Base-by-base conservation (phyloP, 2,888 invertebrate species). In the Mycalesis mineus region DNA sequence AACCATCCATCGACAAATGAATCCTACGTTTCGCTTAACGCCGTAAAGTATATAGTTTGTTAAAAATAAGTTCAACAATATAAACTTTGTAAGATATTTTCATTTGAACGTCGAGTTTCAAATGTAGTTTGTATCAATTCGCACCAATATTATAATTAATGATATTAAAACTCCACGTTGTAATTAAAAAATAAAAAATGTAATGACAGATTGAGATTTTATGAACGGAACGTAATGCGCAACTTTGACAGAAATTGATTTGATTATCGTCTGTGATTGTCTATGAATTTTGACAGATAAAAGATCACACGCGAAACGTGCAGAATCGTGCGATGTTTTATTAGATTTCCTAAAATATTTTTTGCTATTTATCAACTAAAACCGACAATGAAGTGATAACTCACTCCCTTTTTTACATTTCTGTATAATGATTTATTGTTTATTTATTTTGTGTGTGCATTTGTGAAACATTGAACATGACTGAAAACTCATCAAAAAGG, bases 401-500 rank as follows among this genome's bases (percentile, higher is more conserved):
- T 47, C 48, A 52, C 31, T 37, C 22, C 13, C 29, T 15, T 31
- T 49, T 28, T 29, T 54, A 58, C 52, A 42, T 55, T 63, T 58
- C 31, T 57, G 58, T 66, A 79, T 76, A 74, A 84, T 84, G 83
- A 68, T 76, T 73, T 65, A 68, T 75, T 68, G 70, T 72, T 71
- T 66, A 65, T 67, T 69, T 71, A 63, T 67, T 69, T 67, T 62
- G 61, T 61, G 65, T 62, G 67, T 63, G 65, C 75, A 68, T 71
- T 70, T 73, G 73, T 74, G 73, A 73, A 72, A 68, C 52, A 71
- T 50, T 69, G 65, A 83, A 80, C 78, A 88, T 88, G 88, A 88
- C 80, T 71, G 88, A 88, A 81, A 88, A 82, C 79, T 82, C 88
- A 74, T 87, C 89, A 60, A 88, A 88, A 73, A 88, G 84, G 88